A percentile compares a stretch with the other conserved stretches of the same genome.
Conservation (phyloP, 2,113 vertebrate species). For the Natator depressus region DNA sequence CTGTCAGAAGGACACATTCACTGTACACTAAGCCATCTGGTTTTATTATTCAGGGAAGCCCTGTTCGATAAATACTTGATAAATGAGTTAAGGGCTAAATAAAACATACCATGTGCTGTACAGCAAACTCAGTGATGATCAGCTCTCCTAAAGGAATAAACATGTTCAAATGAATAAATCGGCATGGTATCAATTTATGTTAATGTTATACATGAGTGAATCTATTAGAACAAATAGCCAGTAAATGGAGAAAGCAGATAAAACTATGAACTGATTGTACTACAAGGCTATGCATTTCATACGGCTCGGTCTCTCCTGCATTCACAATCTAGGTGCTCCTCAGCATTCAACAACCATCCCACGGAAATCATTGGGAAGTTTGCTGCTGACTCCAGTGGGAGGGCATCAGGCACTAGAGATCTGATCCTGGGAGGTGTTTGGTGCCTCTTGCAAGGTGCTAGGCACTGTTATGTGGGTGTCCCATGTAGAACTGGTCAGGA, state of each 20-base stretch:
- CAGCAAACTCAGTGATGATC: neutral
- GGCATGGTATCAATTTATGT: conserved; percentile 52
- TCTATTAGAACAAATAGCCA: conserved; percentile 57
- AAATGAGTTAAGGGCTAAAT: conserved; percentile 62
- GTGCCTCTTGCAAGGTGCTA: neutral
- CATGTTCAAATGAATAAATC: conserved; percentile 46
- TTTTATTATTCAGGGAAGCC: conserved; percentile 54
- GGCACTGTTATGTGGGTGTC: neutral
- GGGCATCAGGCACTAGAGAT: neutral
- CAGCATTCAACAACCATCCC: neutral
- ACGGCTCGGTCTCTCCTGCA: neutral
- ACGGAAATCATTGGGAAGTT: neutral
- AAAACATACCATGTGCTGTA: conserved; percentile 37
- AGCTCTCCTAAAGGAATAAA: conserved; percentile 44
- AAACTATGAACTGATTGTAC: conserved; percentile 17
- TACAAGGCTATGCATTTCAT: neutral
- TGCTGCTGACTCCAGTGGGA: neutral
- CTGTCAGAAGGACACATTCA: conserved; percentile 46
- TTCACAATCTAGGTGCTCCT: neutral
- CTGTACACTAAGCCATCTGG: conserved; percentile 5
- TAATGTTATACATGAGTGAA: conserved; percentile 48
- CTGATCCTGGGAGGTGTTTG: neutral
- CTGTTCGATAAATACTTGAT: conserved; percentile 60
- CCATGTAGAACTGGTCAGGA: neutral
- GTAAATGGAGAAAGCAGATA: conserved; percentile 44